Evolutionary conservation across 2,113 vertebrate genomes (phyloP).

Genomic region (Petrocephalus zakoni): DNA sequence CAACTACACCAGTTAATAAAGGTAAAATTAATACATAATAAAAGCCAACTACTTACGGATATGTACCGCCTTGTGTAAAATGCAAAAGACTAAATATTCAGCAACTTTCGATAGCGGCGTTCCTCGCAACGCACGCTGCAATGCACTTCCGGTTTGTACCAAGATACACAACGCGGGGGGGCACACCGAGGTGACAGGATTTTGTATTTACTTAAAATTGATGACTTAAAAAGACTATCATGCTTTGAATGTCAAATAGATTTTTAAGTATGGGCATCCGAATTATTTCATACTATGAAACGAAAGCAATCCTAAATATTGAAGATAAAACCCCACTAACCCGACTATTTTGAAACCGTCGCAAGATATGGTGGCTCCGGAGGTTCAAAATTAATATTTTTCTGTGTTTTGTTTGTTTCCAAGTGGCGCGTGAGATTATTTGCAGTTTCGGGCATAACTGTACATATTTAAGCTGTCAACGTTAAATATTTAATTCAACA

Average conservation of each 20-base stretch:
- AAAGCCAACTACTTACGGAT: not conserved
- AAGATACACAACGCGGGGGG: not conserved
- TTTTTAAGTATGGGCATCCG: not conserved
- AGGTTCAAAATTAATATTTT: not conserved
- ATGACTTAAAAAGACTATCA: not conserved
- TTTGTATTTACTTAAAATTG: not conserved
- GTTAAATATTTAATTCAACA: too few species aligned
- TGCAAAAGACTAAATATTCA: not conserved
- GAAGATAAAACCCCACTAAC: not conserved
- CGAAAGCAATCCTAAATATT: not conserved
- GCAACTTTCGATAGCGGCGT: not conserved
- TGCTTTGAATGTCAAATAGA: not conserved
- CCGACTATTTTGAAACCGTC: not conserved
- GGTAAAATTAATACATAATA: not conserved
- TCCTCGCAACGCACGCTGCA: not conserved
- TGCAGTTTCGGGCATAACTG: too few species aligned
- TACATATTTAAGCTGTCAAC: too few species aligned
- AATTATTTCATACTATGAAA: not conserved
- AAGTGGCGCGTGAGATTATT: too few species aligned
- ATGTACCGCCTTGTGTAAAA: not conserved
- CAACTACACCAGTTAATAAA: not conserved
- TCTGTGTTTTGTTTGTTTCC: too few species aligned
- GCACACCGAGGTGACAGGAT: not conserved
- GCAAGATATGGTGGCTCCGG: not conserved
- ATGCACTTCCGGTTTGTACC: slow-evolving; percentile 5